Base-by-base conservation (phyloP, 2,797 vertebrate genomes). In the Gadopsis marmoratus region DNA sequence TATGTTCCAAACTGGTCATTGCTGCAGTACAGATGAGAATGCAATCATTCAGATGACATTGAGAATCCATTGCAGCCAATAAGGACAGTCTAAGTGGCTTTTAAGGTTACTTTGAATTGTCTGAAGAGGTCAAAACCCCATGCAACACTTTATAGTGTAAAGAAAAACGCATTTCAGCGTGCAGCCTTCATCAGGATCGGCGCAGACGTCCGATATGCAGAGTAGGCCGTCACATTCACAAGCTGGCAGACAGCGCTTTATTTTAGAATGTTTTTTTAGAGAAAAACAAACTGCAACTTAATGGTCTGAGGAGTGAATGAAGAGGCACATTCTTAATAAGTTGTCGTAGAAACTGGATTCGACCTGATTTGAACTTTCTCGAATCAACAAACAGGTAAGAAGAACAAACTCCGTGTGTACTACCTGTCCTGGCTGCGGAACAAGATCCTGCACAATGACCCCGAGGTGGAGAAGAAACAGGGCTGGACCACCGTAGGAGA, bases 341-440 rank as follows among this genome's bases (percentile, higher is more conserved):
- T 35, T 16, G 29, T 2, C 1, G 2, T 13, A 29, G 35, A 62
- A 61, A 61, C 31, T 7, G 4, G 11, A 35, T 26, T n/a, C 17
- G 8, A 45, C 13, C 23, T 9, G 2, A n/a, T 53, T 16, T 50
- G 17, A 48, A 17, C 11, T 53, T 16, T 75, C 14, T 41, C 26
- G 3, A 51, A 51, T 21, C 45, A 26, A 7, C 4, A 3, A 17
- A 17, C 92, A 99, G 98, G 98, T 86, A 99, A 99, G 92, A 99
- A 99, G 94, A 99, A 99, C 93, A 99, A 99, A 88, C 94, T 99
- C 76, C 95, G 98, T 72, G 97, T 99, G 29, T 99, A 99, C 91
- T 99, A 99, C 92, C 95, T 99, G 90, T 99, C 98, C 43, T 99
- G 98, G 98, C 94, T 99, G 91, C 96, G 98, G 94, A 99, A 99